phyloP scores from a whole-genome alignment of 2,113 vertebrate genomes.

The Stictonetta naevosa region DNA sequence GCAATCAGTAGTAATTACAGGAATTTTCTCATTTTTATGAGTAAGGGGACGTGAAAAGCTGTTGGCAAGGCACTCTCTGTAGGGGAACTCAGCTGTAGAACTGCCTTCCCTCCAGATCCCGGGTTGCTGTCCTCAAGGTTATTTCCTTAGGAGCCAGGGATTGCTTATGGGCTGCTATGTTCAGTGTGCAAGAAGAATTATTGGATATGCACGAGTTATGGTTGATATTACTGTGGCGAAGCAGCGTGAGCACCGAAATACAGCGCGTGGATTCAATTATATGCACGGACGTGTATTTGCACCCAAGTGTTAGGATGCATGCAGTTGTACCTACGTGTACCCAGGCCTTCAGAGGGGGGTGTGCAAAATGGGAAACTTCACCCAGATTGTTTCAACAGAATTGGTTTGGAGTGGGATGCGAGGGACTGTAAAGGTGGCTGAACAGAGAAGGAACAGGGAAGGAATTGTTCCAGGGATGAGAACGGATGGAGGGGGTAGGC shows the following conservation, averaged over 20 bases:
- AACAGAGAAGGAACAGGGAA: neutral
- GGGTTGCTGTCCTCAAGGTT: conserved; percentile 19
- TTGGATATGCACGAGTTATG: neutral
- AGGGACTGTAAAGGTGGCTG: neutral
- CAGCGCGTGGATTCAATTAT: neutral
- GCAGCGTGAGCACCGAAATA: neutral
- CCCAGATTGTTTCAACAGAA: neutral
- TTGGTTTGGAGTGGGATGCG: neutral
- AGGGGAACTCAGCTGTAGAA: conserved; percentile 6
- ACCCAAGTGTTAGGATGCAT: neutral
- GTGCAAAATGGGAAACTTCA: neutral
- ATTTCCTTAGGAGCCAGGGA: neutral
- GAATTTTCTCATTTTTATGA: conserved; percentile 34
- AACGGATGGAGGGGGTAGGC: neutral
- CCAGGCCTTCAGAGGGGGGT: neutral
- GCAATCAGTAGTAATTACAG: conserved; percentile 46
- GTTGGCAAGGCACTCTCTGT: neutral
- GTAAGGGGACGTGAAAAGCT: conserved; percentile 24
- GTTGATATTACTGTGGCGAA: neutral
- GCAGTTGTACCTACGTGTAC: neutral
- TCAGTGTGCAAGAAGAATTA: neutral
- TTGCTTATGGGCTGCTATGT: neutral
- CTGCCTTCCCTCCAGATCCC: neutral
- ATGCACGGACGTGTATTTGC: neutral
- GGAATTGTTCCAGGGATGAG: neutral